Base-by-base conservation (phyloP, 2,113 vertebrate species). In the Clarias macrocephalus region DNA sequence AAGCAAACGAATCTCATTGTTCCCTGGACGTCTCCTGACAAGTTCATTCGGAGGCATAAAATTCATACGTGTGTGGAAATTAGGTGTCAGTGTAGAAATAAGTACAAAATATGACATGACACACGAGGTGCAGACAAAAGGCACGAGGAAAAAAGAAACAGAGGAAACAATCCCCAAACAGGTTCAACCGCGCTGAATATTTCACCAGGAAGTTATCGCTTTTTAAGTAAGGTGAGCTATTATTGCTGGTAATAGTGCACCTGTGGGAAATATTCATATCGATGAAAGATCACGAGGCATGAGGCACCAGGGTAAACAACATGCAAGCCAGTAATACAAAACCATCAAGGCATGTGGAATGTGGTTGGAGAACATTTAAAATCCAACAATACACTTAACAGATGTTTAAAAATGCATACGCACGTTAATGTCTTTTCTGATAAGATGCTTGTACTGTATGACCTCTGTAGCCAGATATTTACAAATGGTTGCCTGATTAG, bases 51-150 rank as follows among this genome's bases (percentile, higher is more conserved):
- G 83, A 84, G 82, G 60, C 70, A 77, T 84, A 86, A 88, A 80
- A 88, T 82, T 89, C 70, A 89, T 88, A 75, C 70, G 52, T 13
- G 72, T 76, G 80, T 82, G 83, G 56, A 90, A 84, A 90, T 85
- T 18, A 88, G 84, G 80, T 86, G 77, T 52, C 85, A 30, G 59
- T 42, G 15, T 48, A 73, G 82, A 83, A 86, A 57, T 75, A 48
- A 89, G 80, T 84, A 48, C 72, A 85, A 37, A 83, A 88, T 84
- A 63, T 84, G 84, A 84, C 75, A 81, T 68, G 63, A 82, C 57
- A 85, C 72, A 59, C n/a, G 75, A 56, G 48, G 54, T 37, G 68
- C 25, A 87, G 30, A 76, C 56, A 30, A 63, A 80, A 85, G 16
- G 57, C 23, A 48, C 75, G 66, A 87, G 60, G 63, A 28, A 72